phyloP scores from a whole-genome alignment of 2,797 vertebrate species.

The Mus minutoides region DNA sequence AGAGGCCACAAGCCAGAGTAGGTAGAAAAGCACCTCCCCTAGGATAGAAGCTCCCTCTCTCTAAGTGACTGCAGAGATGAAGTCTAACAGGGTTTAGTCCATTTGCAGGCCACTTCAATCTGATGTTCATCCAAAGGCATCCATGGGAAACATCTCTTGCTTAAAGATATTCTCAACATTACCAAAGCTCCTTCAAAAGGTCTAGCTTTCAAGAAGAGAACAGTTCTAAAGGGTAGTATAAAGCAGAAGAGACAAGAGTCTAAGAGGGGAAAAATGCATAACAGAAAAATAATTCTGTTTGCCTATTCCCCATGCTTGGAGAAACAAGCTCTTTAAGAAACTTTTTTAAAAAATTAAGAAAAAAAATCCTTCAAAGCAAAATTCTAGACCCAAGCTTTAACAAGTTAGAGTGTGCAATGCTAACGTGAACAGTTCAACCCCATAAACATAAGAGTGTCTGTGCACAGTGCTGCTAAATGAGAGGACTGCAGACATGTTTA shows the following conservation, averaged over 20 bases:
- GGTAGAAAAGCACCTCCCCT: background rate
- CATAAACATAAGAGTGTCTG: conserved; percentile 59
- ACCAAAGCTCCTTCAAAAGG: background rate
- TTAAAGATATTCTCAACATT: background rate
- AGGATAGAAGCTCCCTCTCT: background rate
- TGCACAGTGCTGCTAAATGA: conserved; percentile 56
- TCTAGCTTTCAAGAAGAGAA: background rate
- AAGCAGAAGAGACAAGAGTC: background rate
- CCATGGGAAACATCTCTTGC: background rate
- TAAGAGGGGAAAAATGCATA: background rate
- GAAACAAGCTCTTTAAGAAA: background rate
- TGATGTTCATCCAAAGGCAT: background rate
- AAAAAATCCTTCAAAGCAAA: conserved; percentile 43
- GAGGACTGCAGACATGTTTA: conserved; percentile 49
- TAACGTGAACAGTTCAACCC: background rate
- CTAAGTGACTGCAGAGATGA: background rate
- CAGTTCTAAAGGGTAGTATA: background rate
- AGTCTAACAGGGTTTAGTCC: background rate
- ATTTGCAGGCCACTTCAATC: background rate
- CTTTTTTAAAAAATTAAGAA: no score
- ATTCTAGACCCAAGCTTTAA: background rate
- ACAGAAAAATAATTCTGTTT: conserved; percentile 8
- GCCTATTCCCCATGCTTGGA: background rate
- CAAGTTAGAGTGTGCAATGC: background rate
- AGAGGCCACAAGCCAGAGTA: background rate